Conservation (phyloP, 2,797 vertebrate species). For the Apogon talboti region DNA sequence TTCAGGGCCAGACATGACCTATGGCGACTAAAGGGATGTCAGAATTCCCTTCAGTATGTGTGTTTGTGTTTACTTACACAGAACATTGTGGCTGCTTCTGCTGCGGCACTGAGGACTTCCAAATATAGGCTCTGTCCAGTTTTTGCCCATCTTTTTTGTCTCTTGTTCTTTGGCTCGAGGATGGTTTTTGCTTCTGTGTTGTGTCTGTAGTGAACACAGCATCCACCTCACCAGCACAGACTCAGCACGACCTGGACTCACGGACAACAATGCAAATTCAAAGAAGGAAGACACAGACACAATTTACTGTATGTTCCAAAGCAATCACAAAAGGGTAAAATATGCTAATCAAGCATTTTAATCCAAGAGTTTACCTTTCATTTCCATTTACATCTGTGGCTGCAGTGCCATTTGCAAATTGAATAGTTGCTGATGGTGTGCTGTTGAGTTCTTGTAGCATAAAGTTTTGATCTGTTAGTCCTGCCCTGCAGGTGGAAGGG, state of each 20-base stretch:
- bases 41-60: slow-evolving; percentile 6
- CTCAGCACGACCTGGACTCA: slow-evolving; percentile 52
- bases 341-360: background rate
- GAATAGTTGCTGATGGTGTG: slow-evolving; percentile 43
- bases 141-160: slow-evolving; percentile 34
- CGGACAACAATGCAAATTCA: background rate
- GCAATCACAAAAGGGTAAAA: background rate
- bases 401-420: slow-evolving; percentile 62
- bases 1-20: slow-evolving; percentile 38
- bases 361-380: slow-evolving; percentile 62
- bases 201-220: slow-evolving; percentile 15
- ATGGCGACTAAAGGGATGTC: slow-evolving; percentile 13
- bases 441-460: slow-evolving; percentile 82
- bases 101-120: slow-evolving; percentile 31
- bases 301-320: background rate
- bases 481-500: slow-evolving; percentile 59
- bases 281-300: background rate
- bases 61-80: slow-evolving; percentile 59
- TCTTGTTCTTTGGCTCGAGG: slow-evolving; percentile 23
- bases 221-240: slow-evolving; percentile 33
- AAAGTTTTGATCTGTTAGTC: slow-evolving; percentile 76
- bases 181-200: slow-evolving; percentile 32
- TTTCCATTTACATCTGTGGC: slow-evolving; percentile 67
- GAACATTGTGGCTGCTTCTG: slow-evolving; percentile 27
- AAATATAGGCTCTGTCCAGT: slow-evolving; percentile 35